phyloP scores from a whole-genome alignment of 2,113 vertebrate species.

The Gymnobelideus leadbeateri region DNA sequence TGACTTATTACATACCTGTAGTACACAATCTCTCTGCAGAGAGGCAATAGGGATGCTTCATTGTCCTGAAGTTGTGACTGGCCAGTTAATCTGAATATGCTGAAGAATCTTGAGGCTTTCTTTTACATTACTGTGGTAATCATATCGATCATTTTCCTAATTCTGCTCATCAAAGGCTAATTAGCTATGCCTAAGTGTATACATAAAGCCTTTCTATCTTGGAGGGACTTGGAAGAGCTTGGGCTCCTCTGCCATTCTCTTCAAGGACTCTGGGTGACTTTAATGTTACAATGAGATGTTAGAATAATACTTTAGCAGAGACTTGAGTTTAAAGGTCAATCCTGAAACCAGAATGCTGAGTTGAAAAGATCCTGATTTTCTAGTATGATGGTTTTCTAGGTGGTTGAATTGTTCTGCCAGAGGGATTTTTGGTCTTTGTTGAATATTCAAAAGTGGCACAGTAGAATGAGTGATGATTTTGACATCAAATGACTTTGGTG shows the following conservation, averaged over 20 bases:
- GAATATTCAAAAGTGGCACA: not conserved
- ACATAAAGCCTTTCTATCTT: not conserved
- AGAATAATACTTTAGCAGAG: not conserved
- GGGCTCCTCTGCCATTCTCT: not conserved
- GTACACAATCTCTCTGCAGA: not conserved
- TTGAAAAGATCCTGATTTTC: not conserved
- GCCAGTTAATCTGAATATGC: not conserved
- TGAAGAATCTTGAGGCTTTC: not conserved
- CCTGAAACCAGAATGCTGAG: not conserved
- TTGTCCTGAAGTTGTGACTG: not conserved
- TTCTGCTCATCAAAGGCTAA: not conserved
- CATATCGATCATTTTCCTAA: not conserved
- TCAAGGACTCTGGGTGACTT: not conserved
- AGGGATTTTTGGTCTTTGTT: not conserved
- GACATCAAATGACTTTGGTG: not conserved
- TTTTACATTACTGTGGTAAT: not conserved
- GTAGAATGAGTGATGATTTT: not conserved
- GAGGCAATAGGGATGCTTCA: not conserved
- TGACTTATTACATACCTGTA: not conserved
- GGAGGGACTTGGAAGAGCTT: not conserved
- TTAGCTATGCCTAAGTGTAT: not conserved
- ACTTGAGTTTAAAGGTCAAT: not conserved
- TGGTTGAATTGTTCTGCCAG: not conserved
- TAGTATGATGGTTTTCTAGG: not conserved
- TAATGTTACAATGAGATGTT: not conserved